Evolutionary conservation across 53 echinoderm and acorn worm species (phyloP).

Genomic region (Echinarachnius parma): DNA sequence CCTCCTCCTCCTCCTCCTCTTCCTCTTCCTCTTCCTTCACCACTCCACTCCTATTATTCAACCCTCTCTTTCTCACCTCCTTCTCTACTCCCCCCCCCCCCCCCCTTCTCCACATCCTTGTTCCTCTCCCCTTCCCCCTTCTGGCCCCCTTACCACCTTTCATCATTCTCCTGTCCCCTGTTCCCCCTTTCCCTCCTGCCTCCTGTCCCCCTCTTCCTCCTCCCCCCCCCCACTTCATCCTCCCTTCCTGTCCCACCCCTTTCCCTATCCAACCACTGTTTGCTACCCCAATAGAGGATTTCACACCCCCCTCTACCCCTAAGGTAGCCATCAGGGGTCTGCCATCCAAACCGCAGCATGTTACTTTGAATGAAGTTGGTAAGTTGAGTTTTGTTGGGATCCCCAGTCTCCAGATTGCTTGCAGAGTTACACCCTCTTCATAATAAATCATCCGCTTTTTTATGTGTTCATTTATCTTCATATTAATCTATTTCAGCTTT

Average conservation of each 20-base stretch:
- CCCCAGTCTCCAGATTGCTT: too few relatives aligned
- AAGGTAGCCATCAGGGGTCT: slow-evolving; percentile 68
- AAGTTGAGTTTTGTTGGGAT: slow-evolving; percentile 62
- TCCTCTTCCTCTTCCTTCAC: neutral
- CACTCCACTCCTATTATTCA: neutral
- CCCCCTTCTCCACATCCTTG: neutral
- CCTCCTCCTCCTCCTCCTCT: neutral
- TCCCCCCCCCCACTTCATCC: neutral
- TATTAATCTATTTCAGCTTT: too few relatives aligned
- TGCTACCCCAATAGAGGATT: slow-evolving; percentile 67
- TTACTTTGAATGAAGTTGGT: slow-evolving; percentile 83
- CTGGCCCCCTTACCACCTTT: neutral
- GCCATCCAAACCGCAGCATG: slow-evolving; percentile 71
- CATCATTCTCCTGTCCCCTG: too few relatives aligned
- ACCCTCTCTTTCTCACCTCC: neutral
- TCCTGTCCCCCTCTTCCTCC: neutral
- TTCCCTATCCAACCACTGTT: neutral
- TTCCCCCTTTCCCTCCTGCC: neutral
- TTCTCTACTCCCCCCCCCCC: neutral
- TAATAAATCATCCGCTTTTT: too few relatives aligned
- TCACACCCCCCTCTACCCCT: slow-evolving; percentile 83
- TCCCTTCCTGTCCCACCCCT: neutral
- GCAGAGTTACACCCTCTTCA: too few relatives aligned
- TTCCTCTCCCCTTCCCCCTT: neutral
- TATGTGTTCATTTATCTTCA: too few relatives aligned